Base-by-base conservation (phyloP, 2,888 invertebrate species). In the Stenichneumon culpator region DNA sequence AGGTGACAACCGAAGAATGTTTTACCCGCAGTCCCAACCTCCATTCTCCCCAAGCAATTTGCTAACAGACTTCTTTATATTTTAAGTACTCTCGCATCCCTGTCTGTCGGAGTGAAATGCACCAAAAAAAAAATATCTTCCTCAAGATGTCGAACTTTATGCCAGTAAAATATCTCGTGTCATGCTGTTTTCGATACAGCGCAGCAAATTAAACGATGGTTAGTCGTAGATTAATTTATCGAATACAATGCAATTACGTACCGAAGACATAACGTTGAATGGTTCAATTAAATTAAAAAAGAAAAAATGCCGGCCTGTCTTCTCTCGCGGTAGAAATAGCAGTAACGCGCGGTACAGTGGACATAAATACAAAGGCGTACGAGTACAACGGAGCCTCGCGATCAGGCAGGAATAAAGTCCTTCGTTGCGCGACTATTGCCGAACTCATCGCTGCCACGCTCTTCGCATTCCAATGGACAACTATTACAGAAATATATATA, bases 61-160 rank as follows among this genome's bases (percentile, higher is more conserved):
- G 67, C 50, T 68, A 78, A 82, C 82, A 16, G 69, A 63, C 69
- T 60, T 82, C 74, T 74, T 81, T 69, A 75, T 28, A 44, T 44
- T n/a, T 80, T 25, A 22, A 57, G 57, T 25, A 54, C 54, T 54
- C 54, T 6, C 9, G 22, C 22, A 19, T 54, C 19, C 19, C 11
- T 22, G 11, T 9, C 19, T 22, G 54, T 54, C 54, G 3, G 54
- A 54, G 11, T 22, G 22, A 54, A 22, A 54, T 54, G 54, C 54
- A 54, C n/a, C n/a, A n/a, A n/a, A n/a, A n/a, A 54, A 54, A 54
- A 54, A 22, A 54, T 9, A 22, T 19, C 22, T 54, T 54, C 2
- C 54, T 54, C 54, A 25, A 25, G 57, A 11, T 9, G 4, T 57
- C 22, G 7, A 22, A 57, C 57, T 57, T 57, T 25, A 1, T 25